Conservation (phyloP, 2,888 invertebrate species). For the Xylocampa areola region DNA sequence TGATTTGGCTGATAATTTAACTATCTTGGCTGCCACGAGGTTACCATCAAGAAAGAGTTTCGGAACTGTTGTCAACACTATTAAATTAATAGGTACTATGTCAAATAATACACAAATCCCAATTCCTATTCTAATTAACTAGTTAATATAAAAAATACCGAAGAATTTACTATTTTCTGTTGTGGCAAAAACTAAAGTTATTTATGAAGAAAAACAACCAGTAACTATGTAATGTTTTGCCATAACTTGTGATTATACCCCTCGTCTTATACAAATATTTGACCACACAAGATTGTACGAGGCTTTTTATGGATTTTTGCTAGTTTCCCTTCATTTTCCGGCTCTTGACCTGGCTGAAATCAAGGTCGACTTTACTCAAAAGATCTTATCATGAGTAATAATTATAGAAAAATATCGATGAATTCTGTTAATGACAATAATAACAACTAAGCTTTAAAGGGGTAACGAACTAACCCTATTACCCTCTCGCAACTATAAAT, state of each 20-base stretch:
- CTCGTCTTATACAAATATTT: constrained; percentile 27
- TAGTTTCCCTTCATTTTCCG: constrained; percentile 29
- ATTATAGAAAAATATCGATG: neutral
- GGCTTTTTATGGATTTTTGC: constrained; percentile 22
- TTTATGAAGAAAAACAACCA: constrained; percentile 4
- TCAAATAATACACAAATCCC: too few relatives aligned
- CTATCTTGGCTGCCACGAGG: neutral
- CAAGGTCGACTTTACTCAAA: constrained; percentile 26
- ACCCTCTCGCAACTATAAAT: neutral
- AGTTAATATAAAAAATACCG: neutral
- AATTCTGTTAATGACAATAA: too few relatives aligned
- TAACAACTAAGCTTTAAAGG: neutral
- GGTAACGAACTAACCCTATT: constrained; percentile 1
- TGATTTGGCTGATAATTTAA: neutral
- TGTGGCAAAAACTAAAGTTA: constrained; percentile 1
- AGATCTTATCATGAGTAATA: neutral
- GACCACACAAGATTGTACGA: constrained; percentile 18
- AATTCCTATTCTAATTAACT: too few relatives aligned
- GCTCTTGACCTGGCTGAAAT: constrained; percentile 5
- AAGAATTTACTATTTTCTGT: constrained; percentile 1
- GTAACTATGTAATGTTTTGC: constrained; percentile 6
- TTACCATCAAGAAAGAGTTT: too few relatives aligned
- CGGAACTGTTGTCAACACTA: too few relatives aligned
- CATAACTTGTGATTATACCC: constrained; percentile 35
- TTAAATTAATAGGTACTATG: too few relatives aligned